These are phyloP conservation scores for Proisotoma minuta DNA, from an alignment of 2,888 invertebrate species.

Conservation along the genomic window DNA sequence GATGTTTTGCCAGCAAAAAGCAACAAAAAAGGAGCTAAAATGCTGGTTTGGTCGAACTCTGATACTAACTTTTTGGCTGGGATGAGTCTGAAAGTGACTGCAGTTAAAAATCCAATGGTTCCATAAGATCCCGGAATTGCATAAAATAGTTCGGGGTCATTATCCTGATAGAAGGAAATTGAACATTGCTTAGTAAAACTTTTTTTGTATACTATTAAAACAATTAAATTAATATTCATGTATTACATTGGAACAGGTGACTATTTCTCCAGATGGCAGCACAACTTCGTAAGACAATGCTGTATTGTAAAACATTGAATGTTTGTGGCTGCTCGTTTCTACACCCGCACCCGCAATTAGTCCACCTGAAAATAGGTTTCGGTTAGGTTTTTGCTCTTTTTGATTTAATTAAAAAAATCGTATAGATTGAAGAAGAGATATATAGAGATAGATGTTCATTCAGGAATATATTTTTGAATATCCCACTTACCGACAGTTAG, in stretches of 20 bases:
- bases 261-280: neutral
- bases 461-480: too few species aligned
- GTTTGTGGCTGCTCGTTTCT: neutral
- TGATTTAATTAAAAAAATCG: neutral
- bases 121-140: constrained; percentile 4
- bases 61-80: neutral
- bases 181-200: too few species aligned
- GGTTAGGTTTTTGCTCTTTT: neutral
- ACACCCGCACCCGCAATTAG: neutral
- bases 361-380: neutral
- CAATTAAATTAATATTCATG: too few species aligned
- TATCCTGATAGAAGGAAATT: neutral
- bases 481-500: neutral
- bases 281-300: neutral
- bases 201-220: too few species aligned
- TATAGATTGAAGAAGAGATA: neutral
- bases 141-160: neutral
- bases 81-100: neutral
- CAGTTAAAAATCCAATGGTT: neutral
- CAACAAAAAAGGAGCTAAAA: too few species aligned
- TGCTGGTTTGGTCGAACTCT: too few species aligned
- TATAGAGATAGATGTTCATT: neutral
- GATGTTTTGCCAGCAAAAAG: too few species aligned
- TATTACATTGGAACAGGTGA: neutral
- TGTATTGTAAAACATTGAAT: neutral